Conservation (phyloP, 2,797 vertebrate genomes). For the Pseudochromis fuscus region DNA sequence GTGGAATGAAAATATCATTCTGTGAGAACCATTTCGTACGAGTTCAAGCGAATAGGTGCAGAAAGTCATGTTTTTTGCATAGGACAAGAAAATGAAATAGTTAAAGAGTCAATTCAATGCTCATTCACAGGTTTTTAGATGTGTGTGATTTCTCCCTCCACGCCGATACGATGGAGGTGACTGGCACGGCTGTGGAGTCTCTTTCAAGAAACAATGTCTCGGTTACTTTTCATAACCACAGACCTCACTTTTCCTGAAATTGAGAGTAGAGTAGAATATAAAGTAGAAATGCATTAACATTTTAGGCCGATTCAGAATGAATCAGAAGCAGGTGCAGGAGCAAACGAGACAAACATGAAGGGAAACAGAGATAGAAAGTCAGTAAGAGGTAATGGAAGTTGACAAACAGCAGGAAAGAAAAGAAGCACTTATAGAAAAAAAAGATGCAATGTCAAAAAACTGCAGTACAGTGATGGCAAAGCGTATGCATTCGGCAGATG, state of each 20-base stretch:
- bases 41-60: neutral
- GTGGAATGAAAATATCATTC: slow-evolving; percentile 3
- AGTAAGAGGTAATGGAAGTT: neutral
- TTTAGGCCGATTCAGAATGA: neutral
- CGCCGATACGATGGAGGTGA: neutral
- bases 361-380: neutral
- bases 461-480: slow-evolving; percentile 44
- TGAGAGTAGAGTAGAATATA: neutral
- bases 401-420: neutral
- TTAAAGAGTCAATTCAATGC: neutral
- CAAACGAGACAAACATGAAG: neutral
- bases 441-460: slow-evolving; percentile 29
- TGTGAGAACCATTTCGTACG: neutral
- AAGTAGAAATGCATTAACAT: neutral
- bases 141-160: neutral
- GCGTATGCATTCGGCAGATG: slow-evolving; percentile 66
- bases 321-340: slow-evolving; percentile 1
- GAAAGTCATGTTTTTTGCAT: neutral
- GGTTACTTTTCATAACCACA: neutral
- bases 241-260: neutral
- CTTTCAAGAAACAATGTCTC: neutral
- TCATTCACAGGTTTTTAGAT: slow-evolving; percentile 10
- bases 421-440: slow-evolving; percentile 1
- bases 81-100: neutral
- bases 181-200: neutral